phyloP scores from a whole-genome alignment of 2,888 invertebrate species.

The Noctua janthe region DNA sequence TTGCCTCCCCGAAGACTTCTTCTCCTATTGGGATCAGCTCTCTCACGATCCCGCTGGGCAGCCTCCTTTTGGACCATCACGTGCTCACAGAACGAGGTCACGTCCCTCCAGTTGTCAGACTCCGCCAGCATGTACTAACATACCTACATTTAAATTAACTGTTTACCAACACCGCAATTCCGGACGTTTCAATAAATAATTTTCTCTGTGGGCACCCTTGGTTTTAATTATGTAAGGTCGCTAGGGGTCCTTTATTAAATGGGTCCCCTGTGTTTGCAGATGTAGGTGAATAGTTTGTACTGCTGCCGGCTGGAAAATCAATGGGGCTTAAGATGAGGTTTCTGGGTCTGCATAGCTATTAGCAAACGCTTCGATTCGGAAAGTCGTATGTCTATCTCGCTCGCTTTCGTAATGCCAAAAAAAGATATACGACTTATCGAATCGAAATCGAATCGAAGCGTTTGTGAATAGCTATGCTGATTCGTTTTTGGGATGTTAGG shows the following conservation, averaged over 20 bases:
- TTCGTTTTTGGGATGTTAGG: background rate
- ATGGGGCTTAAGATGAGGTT: constrained; percentile 15
- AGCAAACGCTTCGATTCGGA: too few relatives aligned
- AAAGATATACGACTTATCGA: too few relatives aligned
- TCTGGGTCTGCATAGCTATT: background rate
- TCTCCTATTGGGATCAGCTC: too few relatives aligned
- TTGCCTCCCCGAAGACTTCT: too few relatives aligned
- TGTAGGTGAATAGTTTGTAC: constrained; percentile 10
- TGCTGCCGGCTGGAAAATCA: constrained; percentile 34
- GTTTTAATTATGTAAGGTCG: constrained; percentile 56
- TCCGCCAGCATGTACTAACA: too few relatives aligned
- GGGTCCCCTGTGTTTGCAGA: constrained; percentile 24
- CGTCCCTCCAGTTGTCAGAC: too few relatives aligned
- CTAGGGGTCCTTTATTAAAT: constrained; percentile 40
- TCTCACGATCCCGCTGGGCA: too few relatives aligned
- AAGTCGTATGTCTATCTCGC: too few relatives aligned
- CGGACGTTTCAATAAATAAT: constrained; percentile 54
- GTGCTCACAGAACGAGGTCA: too few relatives aligned
- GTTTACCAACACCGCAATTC: constrained; percentile 23
- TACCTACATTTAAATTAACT: constrained; percentile 7
- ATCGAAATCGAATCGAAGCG: too few relatives aligned
- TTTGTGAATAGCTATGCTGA: background rate
- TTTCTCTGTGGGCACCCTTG: constrained; percentile 25
- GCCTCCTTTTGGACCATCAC: too few relatives aligned
- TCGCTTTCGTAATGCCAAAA: too few relatives aligned